Evolutionary conservation across 1,140 invertebrate genomes (phyloP), one percentile per base, ranked within the genome.

Genomic region (Lordiphosa stackelbergi): DNA sequence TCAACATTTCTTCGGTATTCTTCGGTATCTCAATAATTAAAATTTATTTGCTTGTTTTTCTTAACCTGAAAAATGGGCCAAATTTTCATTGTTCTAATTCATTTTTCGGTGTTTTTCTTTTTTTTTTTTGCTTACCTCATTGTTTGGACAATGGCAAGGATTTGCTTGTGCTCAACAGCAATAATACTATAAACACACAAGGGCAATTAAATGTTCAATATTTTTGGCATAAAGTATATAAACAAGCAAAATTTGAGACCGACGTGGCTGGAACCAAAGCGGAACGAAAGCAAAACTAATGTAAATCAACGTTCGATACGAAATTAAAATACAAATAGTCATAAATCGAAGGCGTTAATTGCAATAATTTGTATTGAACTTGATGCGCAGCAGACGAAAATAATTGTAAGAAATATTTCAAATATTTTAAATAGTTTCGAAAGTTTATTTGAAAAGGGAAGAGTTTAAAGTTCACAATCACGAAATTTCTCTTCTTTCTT

Each of bases 281-380:
- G 5, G 11, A 28, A 19, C 31, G 28, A 19, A 41, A 41, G 8
- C 22, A 6, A 45, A 31, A 37, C 28, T 41, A 47, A 31, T 38
- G 7, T 51, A 48, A 53, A 47, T 48, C 64, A 66, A 37, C 12
- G 48, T 38, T 16, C 35, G 46, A 19, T 16, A 13, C 31, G 8
- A 13, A 24, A 38, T 16, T 42, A 54, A 53, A 13, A 19, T 36
- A 41, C 41, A 66, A 66, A 66, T 63, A 36, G 34, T 38, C 16
- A 28, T 66, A 68, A 66, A 68, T 66, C 47, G 38, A 24, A 66
- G 55, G 54, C 48, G 64, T 42, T 66, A 66, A 66, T 66, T 66
- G 63, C 47, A 52, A 66, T 66, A 47, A 66, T 66, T 66, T 66
- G 41, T 40, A 45, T 56, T 40, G 4, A 12, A 16, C 13, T 46